Evolutionary conservation across 2,797 vertebrate species (phyloP).

Genomic region (Artibeus lituratus): DNA sequence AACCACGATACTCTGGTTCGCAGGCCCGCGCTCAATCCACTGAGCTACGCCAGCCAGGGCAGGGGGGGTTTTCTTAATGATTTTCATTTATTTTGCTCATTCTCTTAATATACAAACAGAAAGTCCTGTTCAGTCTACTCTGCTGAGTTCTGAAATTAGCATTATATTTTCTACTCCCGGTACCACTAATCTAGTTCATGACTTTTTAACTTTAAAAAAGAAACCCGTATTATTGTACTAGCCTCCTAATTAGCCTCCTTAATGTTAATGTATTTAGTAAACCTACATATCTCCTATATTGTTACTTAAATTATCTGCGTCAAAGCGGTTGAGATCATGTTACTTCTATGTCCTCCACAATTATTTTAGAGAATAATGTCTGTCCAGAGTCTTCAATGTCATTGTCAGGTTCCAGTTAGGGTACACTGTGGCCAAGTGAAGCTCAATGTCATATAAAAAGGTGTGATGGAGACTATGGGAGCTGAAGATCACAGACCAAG

Average conservation of each 20-base stretch:
- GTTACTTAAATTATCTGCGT: neutral
- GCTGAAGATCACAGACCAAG: neutral
- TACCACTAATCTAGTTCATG: neutral
- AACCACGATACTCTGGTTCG: no score
- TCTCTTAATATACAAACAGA: neutral
- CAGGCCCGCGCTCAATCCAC: no score
- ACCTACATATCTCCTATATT: neutral
- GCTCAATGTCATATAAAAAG: neutral
- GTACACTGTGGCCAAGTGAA: neutral
- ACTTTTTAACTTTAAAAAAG: neutral
- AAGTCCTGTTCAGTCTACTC: neutral
- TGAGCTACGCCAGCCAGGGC: no score
- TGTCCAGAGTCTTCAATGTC: neutral
- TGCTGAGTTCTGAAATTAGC: neutral
- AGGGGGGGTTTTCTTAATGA: neutral
- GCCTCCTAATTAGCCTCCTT: neutral
- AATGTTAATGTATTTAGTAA: neutral
- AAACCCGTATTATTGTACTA: neutral
- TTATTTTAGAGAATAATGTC: neutral
- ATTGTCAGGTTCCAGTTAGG: neutral
- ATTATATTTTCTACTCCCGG: neutral
- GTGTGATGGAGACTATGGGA: neutral
- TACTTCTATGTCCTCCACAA: neutral
- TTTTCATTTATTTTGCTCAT: neutral
- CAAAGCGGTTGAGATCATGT: neutral